Base-by-base conservation (phyloP, 2,797 vertebrate species). In the Phataginus tetradactyla region DNA sequence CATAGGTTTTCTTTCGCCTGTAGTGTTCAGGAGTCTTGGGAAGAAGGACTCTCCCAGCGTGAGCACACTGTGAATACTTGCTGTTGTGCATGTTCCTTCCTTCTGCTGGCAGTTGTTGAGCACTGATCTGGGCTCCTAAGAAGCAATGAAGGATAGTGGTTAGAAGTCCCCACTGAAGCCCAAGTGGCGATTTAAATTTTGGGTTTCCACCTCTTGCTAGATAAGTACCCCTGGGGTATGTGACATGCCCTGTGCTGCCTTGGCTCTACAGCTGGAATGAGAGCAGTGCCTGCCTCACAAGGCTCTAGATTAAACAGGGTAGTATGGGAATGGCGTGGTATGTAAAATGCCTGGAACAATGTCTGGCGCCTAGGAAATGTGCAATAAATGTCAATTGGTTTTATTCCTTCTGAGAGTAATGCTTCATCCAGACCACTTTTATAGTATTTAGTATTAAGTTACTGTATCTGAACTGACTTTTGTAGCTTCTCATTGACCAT, bases 361-460 rank as follows among this genome's bases (percentile, higher is more conserved):
- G 45, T 66, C 37, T 75, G 51, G 32, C 34, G 84, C 57, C 49
- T 86, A 53, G 64, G 63, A 87, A 85, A 13, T 66, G 34, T 94
- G 15, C 25, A 75, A 0, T 85, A 80, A 90, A 59, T 45, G 20
- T 78, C 39, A 18, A 7, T 77, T 75, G 34, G 25, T 78, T 92
- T 96, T 85, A 75, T 92, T 90, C 59, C 88, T 94, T 93, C 39
- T 94, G 88, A 96, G 57, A 87, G 59, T 75, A 83, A 79, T 29
- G 61, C 29, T 86, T 91, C 72, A 77, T 79, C 61, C 57, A 77
- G 90, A 72, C 14, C 27, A 86, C 39, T 91, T 3, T 95, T 66
- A 7, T 9, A 57, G 55, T 69, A 61, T 29, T 75, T 88, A 85
- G 34, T 57, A n/a, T 89, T 91, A 63, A 59, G 25, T 87, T 96